These are phyloP conservation scores for Cryptus armator DNA, from an alignment of 2,888 invertebrate species.

Conservation along the genomic window DNA sequence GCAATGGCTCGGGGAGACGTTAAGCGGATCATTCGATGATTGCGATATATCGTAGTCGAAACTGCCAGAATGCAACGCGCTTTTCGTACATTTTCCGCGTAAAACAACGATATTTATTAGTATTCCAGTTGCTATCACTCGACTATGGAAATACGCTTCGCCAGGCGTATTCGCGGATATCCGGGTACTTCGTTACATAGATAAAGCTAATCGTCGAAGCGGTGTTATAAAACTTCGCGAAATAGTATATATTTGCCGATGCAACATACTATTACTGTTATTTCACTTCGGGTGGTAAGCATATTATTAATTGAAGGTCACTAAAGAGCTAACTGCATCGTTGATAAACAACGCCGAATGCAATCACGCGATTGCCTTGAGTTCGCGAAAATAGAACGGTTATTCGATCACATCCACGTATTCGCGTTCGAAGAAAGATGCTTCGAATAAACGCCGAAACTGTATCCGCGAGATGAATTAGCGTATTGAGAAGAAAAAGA, in stretches of 20 bases:
- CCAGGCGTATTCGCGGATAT: not conserved
- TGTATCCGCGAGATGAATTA: not conserved
- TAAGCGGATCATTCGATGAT: conserved; percentile 43
- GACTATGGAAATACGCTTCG: not conserved
- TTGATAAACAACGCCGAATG: conserved; percentile 44
- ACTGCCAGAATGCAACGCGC: not conserved
- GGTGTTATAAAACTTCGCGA: not conserved
- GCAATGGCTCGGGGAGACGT: conserved; percentile 4
- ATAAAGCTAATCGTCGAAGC: not conserved
- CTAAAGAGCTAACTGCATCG: not conserved
- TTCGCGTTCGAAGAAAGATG: not conserved
- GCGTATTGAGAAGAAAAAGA: not conserved
- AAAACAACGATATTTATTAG: not conserved
- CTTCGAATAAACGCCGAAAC: not conserved
- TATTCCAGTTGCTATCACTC: conserved; percentile 7
- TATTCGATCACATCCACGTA: not conserved
- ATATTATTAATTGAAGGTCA: conserved; percentile 45
- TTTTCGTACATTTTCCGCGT: not conserved
- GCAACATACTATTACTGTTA: not conserved
- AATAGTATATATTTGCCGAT: not conserved
- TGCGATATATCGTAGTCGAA: not conserved
- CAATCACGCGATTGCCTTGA: conserved; percentile 8
- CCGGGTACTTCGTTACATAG: not conserved
- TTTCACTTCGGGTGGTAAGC: not conserved
- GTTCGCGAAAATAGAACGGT: conserved; percentile 45